Percentiles rank a stretch among this genome's conserved stretches.
phyloP scores from a whole-genome alignment of 2,113 vertebrate species.

The Microtus ochrogaster region DNA sequence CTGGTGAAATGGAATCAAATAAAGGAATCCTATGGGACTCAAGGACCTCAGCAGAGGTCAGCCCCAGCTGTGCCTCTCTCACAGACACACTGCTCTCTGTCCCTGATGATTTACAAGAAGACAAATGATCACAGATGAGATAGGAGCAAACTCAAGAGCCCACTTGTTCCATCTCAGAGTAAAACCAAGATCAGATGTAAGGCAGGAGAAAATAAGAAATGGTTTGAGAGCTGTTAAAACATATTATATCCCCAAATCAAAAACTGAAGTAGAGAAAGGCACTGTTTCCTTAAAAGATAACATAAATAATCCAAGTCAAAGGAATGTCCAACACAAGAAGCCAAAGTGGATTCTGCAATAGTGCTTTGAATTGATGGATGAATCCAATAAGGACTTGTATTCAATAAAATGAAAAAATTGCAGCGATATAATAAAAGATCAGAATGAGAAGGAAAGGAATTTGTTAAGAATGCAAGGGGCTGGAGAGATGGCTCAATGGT shows the following conservation, averaged over 20 bases:
- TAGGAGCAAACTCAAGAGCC: neutral
- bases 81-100: neutral
- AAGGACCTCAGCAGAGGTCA: neutral
- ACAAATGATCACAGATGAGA: neutral
- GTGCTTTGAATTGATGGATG: neutral
- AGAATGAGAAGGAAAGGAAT: neutral
- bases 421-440: neutral
- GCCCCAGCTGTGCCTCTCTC: neutral
- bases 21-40: conserved; percentile 45
- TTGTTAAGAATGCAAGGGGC: neutral
- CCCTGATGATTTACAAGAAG: neutral
- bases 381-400: neutral
- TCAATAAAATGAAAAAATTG: neutral
- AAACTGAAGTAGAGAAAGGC: neutral
- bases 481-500: too few relatives aligned
- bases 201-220: conserved; percentile 2
- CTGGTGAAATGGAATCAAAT: neutral
- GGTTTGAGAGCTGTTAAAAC: neutral
- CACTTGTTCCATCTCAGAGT: neutral
- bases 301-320: neutral
- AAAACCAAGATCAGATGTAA: neutral
- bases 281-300: conserved; percentile 2
- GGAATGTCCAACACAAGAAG: neutral
- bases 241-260: neutral
- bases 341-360: neutral